Percentiles rank a stretch among this genome's conserved stretches.
Conservation (phyloP, 1,140 invertebrate genomes). For the Tachypleus tridentatus region DNA sequence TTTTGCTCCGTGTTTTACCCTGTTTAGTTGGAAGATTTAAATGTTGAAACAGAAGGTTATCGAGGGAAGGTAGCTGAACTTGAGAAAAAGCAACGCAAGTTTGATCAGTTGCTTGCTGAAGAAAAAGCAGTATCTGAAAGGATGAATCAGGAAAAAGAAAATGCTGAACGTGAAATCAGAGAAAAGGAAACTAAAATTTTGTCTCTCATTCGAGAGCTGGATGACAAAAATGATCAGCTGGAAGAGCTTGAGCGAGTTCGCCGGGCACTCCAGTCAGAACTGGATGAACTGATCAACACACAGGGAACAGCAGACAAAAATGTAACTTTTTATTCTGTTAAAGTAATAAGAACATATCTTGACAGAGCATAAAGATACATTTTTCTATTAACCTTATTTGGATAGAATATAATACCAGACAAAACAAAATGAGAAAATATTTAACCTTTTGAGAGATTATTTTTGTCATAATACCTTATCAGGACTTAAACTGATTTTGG, state of each 20-base stretch:
- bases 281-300: constrained; percentile 86
- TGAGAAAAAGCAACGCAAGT: constrained; percentile 97
- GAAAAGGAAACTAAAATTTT: constrained; percentile 94
- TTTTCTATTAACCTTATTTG: no score
- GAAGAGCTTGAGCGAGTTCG: constrained; percentile 79
- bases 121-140: constrained; percentile 69
- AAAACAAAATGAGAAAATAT: no score
- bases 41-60: constrained; percentile 70
- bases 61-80: constrained; percentile 68
- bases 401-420: no score
- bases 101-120: constrained; percentile 89
- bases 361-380: no score
- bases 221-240: constrained; percentile 75
- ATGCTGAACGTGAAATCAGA: constrained; percentile 79
- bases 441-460: no score
- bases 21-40: constrained; percentile 36
- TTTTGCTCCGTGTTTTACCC: no score
- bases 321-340: constrained; percentile 34
- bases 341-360: no score
- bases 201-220: constrained; percentile 75
- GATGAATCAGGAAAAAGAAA: constrained; percentile 71
- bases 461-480: no score
- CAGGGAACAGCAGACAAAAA: constrained; percentile 97
- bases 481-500: no score
- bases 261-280: constrained; percentile 71